A percentile compares a stretch with the other conserved stretches of the same genome.
phyloP scores from a whole-genome alignment of 2,888 invertebrate species.

The Cordilura impudica region DNA sequence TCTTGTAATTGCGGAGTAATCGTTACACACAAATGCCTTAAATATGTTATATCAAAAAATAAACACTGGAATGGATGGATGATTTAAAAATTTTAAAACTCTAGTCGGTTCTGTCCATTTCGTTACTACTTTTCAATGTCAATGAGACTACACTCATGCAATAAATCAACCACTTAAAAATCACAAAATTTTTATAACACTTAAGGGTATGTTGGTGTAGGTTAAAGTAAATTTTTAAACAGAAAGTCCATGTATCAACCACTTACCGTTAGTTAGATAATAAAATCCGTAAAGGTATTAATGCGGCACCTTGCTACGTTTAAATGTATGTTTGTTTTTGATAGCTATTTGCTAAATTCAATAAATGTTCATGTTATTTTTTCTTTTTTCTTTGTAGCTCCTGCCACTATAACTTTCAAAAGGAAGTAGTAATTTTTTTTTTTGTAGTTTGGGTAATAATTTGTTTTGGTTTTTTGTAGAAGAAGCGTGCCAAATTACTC shows the following conservation, averaged over 20 bases:
- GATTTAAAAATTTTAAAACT: neutral
- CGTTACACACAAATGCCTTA: too few relatives aligned
- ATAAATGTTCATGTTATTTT: neutral
- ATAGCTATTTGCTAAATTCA: neutral
- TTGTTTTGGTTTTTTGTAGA: neutral
- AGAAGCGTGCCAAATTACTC: neutral
- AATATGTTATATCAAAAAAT: too few relatives aligned
- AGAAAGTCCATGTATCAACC: neutral
- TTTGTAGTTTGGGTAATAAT: neutral
- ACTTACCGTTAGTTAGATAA: conserved; percentile 38
- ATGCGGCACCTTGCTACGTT: neutral
- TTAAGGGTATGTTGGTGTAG: conserved; percentile 35
- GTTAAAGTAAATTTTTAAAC: conserved; percentile 27
- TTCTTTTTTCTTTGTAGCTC: neutral
- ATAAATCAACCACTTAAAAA: conserved; percentile 25
- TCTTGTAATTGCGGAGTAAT: too few relatives aligned
- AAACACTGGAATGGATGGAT: neutral
- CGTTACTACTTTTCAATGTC: neutral
- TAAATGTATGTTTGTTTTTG: neutral
- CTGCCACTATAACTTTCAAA: neutral
- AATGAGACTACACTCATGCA: conserved; percentile 1
- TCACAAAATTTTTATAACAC: neutral
- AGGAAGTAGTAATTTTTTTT: neutral
- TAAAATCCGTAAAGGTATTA: conserved; percentile 1
- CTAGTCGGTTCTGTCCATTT: neutral